Conservation (phyloP, 2,797 vertebrate genomes). For the Diglossa cyanea region DNA sequence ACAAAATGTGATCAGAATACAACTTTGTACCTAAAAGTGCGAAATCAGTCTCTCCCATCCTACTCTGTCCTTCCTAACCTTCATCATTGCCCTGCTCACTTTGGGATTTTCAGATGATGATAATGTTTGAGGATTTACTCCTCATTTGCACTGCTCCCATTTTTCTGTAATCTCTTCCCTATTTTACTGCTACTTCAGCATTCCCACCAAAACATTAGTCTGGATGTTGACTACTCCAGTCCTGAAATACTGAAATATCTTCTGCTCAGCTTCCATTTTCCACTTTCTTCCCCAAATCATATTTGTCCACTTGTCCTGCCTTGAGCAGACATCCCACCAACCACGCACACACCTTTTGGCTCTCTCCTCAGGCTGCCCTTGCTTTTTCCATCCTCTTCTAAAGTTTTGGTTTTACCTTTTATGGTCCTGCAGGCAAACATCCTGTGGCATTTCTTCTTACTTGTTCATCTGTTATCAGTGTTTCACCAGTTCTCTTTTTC, state of each 20-base stretch:
- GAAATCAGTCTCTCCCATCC: background rate
- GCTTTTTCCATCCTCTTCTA: background rate
- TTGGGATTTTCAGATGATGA: background rate
- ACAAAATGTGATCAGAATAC: background rate
- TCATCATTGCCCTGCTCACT: background rate
- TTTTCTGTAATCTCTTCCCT: background rate
- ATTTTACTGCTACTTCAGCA: background rate
- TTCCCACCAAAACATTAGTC: background rate
- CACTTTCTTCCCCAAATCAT: background rate
- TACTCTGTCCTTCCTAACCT: background rate
- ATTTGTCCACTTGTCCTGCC: background rate
- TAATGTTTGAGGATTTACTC: background rate
- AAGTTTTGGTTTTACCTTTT: background rate
- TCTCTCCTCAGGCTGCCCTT: background rate
- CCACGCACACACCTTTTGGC: background rate
- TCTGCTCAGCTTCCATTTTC: background rate
- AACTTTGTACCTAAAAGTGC: background rate
- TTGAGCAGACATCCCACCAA: background rate
- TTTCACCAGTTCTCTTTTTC: background rate
- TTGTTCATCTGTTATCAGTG: background rate
- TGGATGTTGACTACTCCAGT: background rate
- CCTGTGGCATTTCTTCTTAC: background rate
- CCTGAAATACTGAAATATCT: background rate
- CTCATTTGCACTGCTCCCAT: background rate
- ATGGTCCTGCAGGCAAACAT: background rate